Evolutionary conservation across 2,888 invertebrate species (phyloP).

Genomic region (Pecten maximus): DNA sequence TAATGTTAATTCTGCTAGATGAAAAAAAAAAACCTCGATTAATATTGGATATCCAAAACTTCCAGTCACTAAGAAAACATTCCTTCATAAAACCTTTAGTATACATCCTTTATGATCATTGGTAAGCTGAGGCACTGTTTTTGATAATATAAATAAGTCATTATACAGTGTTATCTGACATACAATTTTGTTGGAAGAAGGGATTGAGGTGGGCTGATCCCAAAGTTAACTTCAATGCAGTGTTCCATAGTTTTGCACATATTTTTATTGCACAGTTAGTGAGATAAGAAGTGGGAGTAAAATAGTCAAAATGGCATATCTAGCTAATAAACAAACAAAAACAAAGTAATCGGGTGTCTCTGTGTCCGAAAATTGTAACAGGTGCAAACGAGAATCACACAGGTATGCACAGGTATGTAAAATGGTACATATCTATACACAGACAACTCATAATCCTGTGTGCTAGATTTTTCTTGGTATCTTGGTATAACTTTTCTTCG

Average conservation of each 20-base stretch:
- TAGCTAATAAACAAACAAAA: background rate
- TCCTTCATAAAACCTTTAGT: too few species aligned
- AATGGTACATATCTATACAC: too few species aligned
- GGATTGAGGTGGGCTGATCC: background rate
- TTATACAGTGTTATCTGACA: too few species aligned
- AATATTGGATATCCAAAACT: too few species aligned
- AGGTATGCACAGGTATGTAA: background rate
- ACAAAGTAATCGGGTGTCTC: background rate
- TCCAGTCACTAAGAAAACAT: too few species aligned
- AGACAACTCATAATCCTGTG: too few species aligned
- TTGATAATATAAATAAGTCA: too few species aligned
- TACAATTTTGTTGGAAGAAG: too few species aligned
- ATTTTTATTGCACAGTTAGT: conserved; percentile 1
- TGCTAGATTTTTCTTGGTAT: background rate
- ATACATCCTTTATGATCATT: too few species aligned
- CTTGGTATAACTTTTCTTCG: background rate
- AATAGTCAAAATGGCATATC: background rate
- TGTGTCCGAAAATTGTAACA: background rate
- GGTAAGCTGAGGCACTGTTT: too few species aligned
- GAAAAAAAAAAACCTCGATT: too few species aligned
- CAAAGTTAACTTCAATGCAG: background rate
- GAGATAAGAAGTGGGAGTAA: background rate
- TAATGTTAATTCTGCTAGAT: too few species aligned
- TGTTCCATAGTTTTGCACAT: conserved; percentile 2
- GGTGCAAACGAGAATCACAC: background rate